These are phyloP conservation scores for Lapara coniferarum DNA, from an alignment of 2,888 invertebrate genomes.

Conservation along the genomic window DNA sequence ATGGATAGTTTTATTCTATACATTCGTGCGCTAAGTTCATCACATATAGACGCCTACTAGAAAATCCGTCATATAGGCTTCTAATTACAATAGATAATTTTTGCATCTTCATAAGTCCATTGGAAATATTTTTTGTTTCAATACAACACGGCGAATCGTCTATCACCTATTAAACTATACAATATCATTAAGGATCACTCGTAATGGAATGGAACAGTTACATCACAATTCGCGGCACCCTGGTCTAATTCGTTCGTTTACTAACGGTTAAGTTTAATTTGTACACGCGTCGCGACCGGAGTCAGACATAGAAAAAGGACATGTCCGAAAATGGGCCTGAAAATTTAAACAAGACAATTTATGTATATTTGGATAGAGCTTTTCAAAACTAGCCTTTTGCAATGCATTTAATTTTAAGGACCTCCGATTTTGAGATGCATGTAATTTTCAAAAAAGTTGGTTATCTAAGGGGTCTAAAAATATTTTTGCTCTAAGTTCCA, in stretches of 20 bases:
- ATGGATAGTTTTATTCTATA: conserved; percentile 11
- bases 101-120: conserved; percentile 31
- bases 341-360: too few species aligned
- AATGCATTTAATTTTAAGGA: too few species aligned
- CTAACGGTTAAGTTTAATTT: conserved; percentile 49
- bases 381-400: too few species aligned
- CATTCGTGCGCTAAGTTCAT: conserved; percentile 21
- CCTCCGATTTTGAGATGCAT: too few species aligned
- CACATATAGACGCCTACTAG: conserved; percentile 13
- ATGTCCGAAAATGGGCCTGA: too few species aligned
- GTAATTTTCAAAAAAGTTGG: too few species aligned
- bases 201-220: conserved; percentile 64
- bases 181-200: conserved; percentile 59
- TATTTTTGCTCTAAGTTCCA: too few species aligned
- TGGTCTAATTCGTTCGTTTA: conserved; percentile 50
- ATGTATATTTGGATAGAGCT: too few species aligned
- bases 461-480: too few species aligned
- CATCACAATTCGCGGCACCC: conserved; percentile 60
- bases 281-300: conserved; percentile 39
- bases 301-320: conserved; percentile 29
- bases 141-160: conserved; percentile 22
- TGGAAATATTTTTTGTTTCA: conserved; percentile 18
- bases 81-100: conserved; percentile 22
- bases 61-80: conserved; percentile 18
- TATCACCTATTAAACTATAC: conserved; percentile 40